These are phyloP conservation scores for Lathronympha strigana DNA, from an alignment of 2,888 invertebrate species.

Conservation along the genomic window DNA sequence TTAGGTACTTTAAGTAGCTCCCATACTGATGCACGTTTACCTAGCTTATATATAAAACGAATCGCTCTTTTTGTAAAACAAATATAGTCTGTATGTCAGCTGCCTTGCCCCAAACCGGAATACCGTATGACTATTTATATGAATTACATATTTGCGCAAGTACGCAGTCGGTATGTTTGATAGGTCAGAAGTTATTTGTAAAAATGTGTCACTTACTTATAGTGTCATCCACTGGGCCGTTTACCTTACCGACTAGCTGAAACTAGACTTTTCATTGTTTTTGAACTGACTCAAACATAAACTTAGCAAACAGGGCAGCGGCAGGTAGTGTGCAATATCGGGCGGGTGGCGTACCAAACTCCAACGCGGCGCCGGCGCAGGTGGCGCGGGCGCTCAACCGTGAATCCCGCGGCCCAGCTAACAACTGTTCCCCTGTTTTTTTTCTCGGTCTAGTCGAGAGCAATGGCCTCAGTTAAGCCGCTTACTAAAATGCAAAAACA, in stretches of 20 bases:
- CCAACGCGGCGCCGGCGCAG: slow-evolving; percentile 63
- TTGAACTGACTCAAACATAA: background rate
- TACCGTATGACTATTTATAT: no score
- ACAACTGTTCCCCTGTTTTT: slow-evolving; percentile 78
- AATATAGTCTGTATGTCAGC: no score
- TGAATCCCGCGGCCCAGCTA: slow-evolving; percentile 69
- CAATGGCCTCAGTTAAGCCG: slow-evolving; percentile 67
- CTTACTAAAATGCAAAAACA: slow-evolving; percentile 50
- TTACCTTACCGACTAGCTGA: background rate
- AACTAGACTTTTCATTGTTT: background rate
- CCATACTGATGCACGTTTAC: no score
- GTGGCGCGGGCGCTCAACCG: slow-evolving; percentile 77
- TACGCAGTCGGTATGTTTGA: no score
- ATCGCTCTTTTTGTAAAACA: no score
- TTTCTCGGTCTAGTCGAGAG: slow-evolving; percentile 63
- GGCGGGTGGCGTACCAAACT: slow-evolving; percentile 42
- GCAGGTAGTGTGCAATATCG: slow-evolving; percentile 53
- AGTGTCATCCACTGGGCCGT: no score
- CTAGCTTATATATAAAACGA: no score
- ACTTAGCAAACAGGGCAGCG: slow-evolving; percentile 39
- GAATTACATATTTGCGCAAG: no score
- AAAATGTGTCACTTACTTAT: no score
- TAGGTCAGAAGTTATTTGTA: no score
- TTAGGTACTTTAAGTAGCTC: no score
- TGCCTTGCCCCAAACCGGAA: no score